These are phyloP conservation scores for Chymomyza procnemis DNA, from an alignment of 2,888 invertebrate genomes.

Conservation along the genomic window DNA sequence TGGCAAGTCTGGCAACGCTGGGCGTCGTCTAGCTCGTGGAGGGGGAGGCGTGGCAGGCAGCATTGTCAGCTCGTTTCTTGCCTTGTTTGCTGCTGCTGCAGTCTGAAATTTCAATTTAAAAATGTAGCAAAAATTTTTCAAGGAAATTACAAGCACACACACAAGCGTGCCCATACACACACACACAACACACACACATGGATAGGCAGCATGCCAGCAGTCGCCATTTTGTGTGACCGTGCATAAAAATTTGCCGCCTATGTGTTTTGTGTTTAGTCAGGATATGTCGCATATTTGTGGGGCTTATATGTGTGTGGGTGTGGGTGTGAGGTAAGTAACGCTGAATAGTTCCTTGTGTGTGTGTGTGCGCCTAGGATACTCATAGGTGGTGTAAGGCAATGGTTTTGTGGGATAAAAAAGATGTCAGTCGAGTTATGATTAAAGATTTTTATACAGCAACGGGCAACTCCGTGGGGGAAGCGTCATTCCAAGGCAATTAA, in stretches of 20 bases:
- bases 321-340: background rate
- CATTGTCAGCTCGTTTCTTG: constrained; percentile 16
- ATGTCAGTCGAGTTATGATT: too few species aligned
- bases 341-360: too few species aligned
- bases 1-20: constrained; percentile 11
- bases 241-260: background rate
- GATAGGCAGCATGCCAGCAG: background rate
- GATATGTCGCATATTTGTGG: constrained; percentile 19
- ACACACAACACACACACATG: background rate
- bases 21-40: background rate
- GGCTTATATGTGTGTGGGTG: background rate
- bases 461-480: too few species aligned
- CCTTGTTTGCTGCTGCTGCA: constrained; percentile 18
- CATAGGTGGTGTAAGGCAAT: too few species aligned
- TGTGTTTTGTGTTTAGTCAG: background rate
- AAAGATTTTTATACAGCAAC: too few species aligned
- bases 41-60: constrained; percentile 4
- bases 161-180: background rate
- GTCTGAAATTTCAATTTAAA: constrained; percentile 50
- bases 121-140: constrained; percentile 44
- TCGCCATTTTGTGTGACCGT: constrained; percentile 25
- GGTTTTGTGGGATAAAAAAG: too few species aligned
- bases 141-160: constrained; percentile 16
- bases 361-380: too few species aligned
- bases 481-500: too few species aligned